Conservation (phyloP, 2,888 invertebrate species). For the Tricholauxania praeusta region DNA sequence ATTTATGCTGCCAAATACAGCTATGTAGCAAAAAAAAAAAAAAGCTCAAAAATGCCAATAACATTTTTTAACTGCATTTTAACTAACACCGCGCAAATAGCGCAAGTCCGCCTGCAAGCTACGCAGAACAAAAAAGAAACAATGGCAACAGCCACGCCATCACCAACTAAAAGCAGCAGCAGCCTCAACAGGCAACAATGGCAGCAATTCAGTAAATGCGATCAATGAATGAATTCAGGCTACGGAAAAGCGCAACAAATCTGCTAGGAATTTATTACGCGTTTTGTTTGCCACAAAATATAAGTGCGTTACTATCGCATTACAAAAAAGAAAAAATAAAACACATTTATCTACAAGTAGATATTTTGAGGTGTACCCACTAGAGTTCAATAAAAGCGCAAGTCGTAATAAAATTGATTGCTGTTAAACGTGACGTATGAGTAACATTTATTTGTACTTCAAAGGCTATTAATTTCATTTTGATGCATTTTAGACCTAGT, state of each 20-base stretch:
- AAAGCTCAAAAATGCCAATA: constrained; percentile 2
- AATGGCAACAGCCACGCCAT: neutral
- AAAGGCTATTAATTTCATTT: too few relatives aligned
- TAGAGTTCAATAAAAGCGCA: neutral
- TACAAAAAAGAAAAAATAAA: neutral
- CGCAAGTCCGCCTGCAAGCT: neutral
- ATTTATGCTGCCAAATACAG: neutral
- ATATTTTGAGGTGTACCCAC: neutral
- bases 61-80: constrained; percentile 27
- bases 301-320: constrained; percentile 2
- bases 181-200: neutral
- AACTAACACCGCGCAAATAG: constrained; percentile 23
- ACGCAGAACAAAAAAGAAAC: constrained; percentile 1
- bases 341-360: neutral
- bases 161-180: neutral
- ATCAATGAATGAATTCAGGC: neutral
- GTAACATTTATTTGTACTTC: too few relatives aligned
- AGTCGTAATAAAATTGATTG: neutral
- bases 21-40: too few relatives aligned
- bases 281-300: neutral
- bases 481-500: too few relatives aligned
- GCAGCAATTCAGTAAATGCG: constrained; percentile 1
- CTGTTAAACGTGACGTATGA: too few relatives aligned
- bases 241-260: constrained; percentile 21
- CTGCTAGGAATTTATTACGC: constrained; percentile 18